A percentile compares a stretch with the other conserved stretches of the same genome.
Evolutionary conservation across 2,113 vertebrate genomes (phyloP).

Genomic region (Zosterops lateralis): DNA sequence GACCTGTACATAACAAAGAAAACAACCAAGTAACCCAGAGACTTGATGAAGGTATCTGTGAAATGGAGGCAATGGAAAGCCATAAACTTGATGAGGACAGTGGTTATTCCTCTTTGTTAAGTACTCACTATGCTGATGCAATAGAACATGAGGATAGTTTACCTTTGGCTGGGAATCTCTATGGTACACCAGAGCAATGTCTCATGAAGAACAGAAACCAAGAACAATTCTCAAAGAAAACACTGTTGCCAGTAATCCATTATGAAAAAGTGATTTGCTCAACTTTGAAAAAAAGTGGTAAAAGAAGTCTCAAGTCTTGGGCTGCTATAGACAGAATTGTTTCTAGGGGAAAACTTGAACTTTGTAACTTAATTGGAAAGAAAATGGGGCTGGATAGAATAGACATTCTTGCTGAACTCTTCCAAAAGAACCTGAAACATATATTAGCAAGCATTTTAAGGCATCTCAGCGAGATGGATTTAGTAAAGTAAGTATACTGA

Average conservation of each 20-base stretch:
- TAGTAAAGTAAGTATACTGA: conserved; percentile 83
- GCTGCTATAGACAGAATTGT: conserved; percentile 76
- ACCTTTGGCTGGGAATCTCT: conserved; percentile 54
- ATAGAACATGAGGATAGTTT: conserved; percentile 65
- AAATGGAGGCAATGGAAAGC: conserved; percentile 55
- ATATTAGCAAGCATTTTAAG: conserved; percentile 81
- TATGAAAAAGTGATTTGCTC: conserved; percentile 85
- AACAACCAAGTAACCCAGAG: conserved; percentile 51
- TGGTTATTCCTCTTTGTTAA: conserved; percentile 75
- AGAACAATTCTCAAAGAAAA: conserved; percentile 54
- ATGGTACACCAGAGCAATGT: conserved; percentile 49
- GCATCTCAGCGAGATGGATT: conserved; percentile 81
- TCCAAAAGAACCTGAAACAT: conserved; percentile 80
- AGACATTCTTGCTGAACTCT: conserved; percentile 83
- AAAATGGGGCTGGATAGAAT: conserved; percentile 86
- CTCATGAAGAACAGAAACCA: conserved; percentile 37
- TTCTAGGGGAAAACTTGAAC: conserved; percentile 56
- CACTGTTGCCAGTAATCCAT: conserved; percentile 78
- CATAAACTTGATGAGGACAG: conserved; percentile 71
- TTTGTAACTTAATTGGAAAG: conserved; percentile 87
- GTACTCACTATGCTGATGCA: conserved; percentile 23
- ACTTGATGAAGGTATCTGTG: conserved; percentile 20
- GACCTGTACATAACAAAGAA: conserved; percentile 75
- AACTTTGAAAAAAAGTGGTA: conserved; percentile 78
- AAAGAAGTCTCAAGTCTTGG: conserved; percentile 79